These are phyloP conservation scores for Dimorphilus gyrociliatus DNA, from an alignment of 2,888 invertebrate genomes.

Conservation along the genomic window DNA sequence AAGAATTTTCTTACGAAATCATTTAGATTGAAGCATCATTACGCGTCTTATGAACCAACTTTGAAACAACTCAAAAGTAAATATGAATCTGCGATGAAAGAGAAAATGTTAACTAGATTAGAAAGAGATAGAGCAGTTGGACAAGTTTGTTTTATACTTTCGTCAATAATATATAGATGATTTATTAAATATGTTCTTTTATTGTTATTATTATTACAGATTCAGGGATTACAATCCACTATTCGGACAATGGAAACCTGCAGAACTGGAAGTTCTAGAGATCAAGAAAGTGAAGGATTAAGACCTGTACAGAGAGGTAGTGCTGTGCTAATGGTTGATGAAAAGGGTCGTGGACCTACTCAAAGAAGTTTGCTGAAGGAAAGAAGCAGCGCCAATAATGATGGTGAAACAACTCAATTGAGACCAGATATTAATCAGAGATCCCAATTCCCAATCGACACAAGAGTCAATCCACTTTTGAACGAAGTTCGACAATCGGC, in stretches of 20 bases:
- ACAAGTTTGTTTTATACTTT: no score
- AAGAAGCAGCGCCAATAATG: slow-evolving; percentile 13
- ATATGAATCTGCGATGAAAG: slow-evolving; percentile 37
- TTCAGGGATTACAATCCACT: slow-evolving; percentile 29
- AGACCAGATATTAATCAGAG: background rate
- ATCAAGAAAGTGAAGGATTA: no score
- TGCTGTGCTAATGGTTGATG: slow-evolving; percentile 13
- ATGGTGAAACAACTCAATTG: no score
- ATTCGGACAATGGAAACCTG: slow-evolving; percentile 24
- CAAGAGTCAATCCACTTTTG: slow-evolving; percentile 31
- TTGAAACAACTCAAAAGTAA: slow-evolving; percentile 32
- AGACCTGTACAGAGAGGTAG: slow-evolving; percentile 3
- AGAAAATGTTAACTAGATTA: slow-evolving; percentile 36
- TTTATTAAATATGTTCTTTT: no score
- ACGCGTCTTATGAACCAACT: slow-evolving; percentile 33
- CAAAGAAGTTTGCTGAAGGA: slow-evolving; percentile 23
- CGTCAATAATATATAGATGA: no score
- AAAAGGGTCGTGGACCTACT: slow-evolving; percentile 24
- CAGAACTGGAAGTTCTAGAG: slow-evolving; percentile 12
- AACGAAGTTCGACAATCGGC: slow-evolving; percentile 22
- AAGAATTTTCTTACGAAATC: no score
- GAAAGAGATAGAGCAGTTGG: slow-evolving; percentile 35
- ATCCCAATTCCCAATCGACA: slow-evolving; percentile 33
- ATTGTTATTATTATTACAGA: no score
- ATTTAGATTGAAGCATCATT: slow-evolving; percentile 31